Base-by-base conservation (phyloP, 2,888 invertebrate species). In the Eupithecia exiguata region DNA sequence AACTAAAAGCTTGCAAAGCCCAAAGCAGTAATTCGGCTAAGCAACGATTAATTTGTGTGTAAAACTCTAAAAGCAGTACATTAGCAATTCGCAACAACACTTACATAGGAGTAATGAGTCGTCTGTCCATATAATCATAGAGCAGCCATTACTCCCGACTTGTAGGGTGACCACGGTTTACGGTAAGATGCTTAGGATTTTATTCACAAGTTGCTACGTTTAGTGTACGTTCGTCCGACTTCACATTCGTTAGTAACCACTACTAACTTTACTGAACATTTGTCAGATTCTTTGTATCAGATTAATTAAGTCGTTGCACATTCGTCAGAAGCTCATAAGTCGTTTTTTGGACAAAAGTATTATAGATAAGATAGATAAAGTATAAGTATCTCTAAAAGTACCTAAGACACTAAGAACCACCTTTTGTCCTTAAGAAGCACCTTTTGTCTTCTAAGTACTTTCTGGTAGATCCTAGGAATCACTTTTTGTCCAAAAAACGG, bases 61-160 rank as follows among this genome's bases (percentile, higher is more conserved):
- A 92, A 92, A 92, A 92, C 89, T 92, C 87, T 83, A 88, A 86
- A 88, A 91, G 89, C 86, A 88, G 85, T 84, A 89, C 92, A 93
- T 94, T 93, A 94, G 92, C 92, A 91, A 93, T 92, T 93, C 92
- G 88, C 90, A 92, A 93, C 93, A 92, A 93, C 94, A 94, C 94
- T 94, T 94, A 93, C 90, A 89, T 87, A 85, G 91, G 91, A 91
- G 93, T 94, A 94, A 94, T 92, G 94, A 92, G 92, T 94, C 93
- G 92, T 92, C 94, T 93, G 94, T 94, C 94, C 94, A 93, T 94
- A 94, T 94, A 94, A 94, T 94, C 94, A 94, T 94, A 94, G 93
- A 93, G 91, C 93, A 89, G 88, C 91, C 90, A 93, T 93, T 92
- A 92, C 91, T 89, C 88, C 89, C 91, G 86, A 85, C 82, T 82